Conservation (phyloP, 1,140 invertebrate species). For the Andricus grossulariae region DNA sequence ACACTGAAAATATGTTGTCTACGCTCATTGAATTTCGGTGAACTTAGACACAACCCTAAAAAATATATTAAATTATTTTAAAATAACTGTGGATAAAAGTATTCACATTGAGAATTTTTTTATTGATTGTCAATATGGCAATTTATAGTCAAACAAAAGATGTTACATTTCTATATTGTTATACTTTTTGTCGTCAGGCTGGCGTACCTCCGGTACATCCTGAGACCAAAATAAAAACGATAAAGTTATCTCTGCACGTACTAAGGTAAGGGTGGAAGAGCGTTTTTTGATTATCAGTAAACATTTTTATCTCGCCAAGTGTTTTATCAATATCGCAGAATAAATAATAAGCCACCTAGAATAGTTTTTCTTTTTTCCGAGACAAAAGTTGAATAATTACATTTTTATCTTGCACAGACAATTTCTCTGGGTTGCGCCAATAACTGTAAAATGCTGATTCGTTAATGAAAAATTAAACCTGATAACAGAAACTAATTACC, state of each 20-base stretch:
- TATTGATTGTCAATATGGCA: no score
- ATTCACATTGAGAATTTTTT: no score
- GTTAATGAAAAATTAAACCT: constrained; percentile 1
- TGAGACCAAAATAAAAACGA: background rate
- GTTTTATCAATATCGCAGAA: background rate
- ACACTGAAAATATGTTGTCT: no score
- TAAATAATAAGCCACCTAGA: background rate
- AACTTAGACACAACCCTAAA: no score
- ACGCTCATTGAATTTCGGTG: no score
- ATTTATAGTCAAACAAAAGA: no score
- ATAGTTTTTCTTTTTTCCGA: background rate
- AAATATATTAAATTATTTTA: no score
- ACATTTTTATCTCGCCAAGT: background rate
- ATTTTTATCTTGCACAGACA: constrained; percentile 14
- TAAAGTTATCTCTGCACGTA: background rate
- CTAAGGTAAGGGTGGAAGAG: background rate
- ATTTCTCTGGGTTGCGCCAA: constrained; percentile 8
- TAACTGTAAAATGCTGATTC: background rate
- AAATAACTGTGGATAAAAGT: no score
- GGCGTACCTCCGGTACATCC: no score
- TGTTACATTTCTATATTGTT: no score
- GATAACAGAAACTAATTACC: constrained; percentile 21
- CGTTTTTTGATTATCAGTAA: background rate
- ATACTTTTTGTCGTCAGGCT: no score
- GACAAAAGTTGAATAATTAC: constrained; percentile 11